Percentiles rank a stretch among this genome's conserved stretches.
Conservation (phyloP, 2,797 vertebrate species). For the Hipposideros larvatus region DNA sequence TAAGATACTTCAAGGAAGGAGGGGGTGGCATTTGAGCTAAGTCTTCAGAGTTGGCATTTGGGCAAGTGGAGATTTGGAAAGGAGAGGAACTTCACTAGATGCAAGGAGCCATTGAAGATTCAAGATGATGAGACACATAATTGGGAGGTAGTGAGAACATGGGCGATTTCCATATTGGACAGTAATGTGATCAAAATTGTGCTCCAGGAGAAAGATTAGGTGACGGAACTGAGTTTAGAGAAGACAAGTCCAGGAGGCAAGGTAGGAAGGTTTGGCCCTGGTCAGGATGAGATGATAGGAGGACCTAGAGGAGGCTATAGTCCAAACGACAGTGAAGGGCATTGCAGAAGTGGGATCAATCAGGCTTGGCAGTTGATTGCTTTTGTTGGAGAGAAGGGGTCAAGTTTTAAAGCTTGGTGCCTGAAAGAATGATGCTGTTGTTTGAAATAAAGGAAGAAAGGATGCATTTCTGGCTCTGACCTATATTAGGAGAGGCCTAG, state of each 20-base stretch:
- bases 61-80: slow-evolving; percentile 32
- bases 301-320: neutral
- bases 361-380: neutral
- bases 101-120: neutral
- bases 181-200: neutral
- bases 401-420: neutral
- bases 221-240: neutral
- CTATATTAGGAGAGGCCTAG: neutral
- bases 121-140: neutral
- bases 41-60: slow-evolving; percentile 35
- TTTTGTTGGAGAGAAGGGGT: neutral
- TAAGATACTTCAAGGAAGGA: neutral
- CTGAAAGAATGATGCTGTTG: neutral
- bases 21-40: neutral
- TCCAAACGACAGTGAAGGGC: neutral
- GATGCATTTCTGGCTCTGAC: neutral
- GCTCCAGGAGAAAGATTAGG: slow-evolving; percentile 17
- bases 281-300: neutral
- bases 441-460: neutral
- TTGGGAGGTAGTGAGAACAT: neutral
- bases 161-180: neutral
- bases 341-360: neutral
- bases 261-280: neutral
- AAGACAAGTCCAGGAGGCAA: neutral
- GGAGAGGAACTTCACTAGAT: neutral